Evolutionary conservation across 2,888 invertebrate genomes (phyloP).

Genomic region (Nudaria mundana): DNA sequence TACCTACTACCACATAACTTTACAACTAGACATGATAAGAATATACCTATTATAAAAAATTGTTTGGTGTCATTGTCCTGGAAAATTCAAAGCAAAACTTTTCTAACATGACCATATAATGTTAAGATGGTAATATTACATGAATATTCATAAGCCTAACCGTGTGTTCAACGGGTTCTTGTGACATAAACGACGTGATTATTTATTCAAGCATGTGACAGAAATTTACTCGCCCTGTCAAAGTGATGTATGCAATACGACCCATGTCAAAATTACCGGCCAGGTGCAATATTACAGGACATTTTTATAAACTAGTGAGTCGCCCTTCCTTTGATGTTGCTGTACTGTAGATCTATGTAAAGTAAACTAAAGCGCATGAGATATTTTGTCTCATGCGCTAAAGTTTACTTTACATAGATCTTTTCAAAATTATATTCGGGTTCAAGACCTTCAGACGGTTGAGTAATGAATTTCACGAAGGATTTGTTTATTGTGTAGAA

Average conservation of each 20-base stretch:
- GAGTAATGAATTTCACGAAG: slow-evolving; percentile 67
- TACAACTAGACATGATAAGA: too few species aligned
- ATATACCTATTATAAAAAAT: too few species aligned
- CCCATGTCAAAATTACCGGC: slow-evolving; percentile 66
- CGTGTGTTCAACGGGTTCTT: slow-evolving; percentile 47
- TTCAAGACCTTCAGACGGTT: slow-evolving; percentile 50
- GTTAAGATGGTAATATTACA: slow-evolving; percentile 39
- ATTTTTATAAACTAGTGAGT: slow-evolving; percentile 49
- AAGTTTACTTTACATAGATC: too few species aligned
- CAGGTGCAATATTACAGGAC: slow-evolving; percentile 69
- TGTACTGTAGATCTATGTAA: slow-evolving; percentile 18
- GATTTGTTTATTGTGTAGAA: slow-evolving; percentile 65
- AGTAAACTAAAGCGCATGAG: slow-evolving; percentile 39
- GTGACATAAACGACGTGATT: slow-evolving; percentile 57
- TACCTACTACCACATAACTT: too few species aligned
- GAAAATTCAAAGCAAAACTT: slow-evolving; percentile 5
- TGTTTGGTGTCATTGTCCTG: too few species aligned
- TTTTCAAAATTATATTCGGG: too few species aligned
- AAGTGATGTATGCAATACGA: slow-evolving; percentile 73
- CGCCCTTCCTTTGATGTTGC: too few species aligned
- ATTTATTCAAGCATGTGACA: slow-evolving; percentile 68
- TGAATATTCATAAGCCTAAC: slow-evolving; percentile 47
- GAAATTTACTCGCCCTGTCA: slow-evolving; percentile 72
- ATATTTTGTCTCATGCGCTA: too few species aligned
- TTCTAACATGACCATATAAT: slow-evolving; percentile 15